Conservation (phyloP, 2,113 vertebrate genomes). For the Conger conger region DNA sequence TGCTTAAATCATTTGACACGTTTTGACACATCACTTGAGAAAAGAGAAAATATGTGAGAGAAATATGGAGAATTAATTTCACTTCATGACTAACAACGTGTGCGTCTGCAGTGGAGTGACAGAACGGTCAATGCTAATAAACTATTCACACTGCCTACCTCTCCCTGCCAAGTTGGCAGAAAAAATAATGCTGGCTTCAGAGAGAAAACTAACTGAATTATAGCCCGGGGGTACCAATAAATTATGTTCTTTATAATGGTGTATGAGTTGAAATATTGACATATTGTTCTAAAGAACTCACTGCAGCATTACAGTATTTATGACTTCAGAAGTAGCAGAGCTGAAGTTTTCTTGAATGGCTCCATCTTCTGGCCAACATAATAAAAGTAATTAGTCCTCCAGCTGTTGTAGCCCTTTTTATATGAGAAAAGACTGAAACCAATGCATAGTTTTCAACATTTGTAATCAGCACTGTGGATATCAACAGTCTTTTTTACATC, state of each 20-base stretch:
- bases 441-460: background rate
- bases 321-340: background rate
- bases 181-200: constrained; percentile 7
- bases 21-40: background rate
- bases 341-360: background rate
- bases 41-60: background rate
- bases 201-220: constrained; percentile 27
- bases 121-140: constrained; percentile 6
- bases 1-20: no score
- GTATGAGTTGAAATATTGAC: constrained; percentile 21
- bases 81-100: background rate
- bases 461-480: no score
- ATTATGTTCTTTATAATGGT: constrained; percentile 21
- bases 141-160: background rate
- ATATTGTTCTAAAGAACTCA: background rate
- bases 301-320: constrained; percentile 17
- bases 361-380: background rate
- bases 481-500: no score
- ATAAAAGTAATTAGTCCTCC: background rate
- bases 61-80: background rate
- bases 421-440: background rate
- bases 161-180: background rate
- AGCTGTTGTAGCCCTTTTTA: background rate
- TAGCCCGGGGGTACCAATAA: constrained; percentile 18
- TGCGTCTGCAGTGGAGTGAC: background rate